phyloP scores from a whole-genome alignment of 2,797 vertebrate genomes.

The Hapalemur alaotrensis region DNA sequence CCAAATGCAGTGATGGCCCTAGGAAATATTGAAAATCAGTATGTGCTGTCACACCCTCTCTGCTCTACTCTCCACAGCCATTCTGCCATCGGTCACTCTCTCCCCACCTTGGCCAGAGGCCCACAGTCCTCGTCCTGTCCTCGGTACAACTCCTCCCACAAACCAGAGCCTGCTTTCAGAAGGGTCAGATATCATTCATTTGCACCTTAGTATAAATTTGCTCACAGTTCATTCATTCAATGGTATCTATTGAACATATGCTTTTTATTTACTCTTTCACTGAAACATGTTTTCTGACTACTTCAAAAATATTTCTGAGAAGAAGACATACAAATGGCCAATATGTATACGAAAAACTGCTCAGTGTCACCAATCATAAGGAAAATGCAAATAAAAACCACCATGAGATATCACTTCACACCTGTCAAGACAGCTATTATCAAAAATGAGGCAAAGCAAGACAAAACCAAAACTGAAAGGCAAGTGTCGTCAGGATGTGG shows the following conservation, averaged over 20 bases:
- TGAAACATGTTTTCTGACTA: background rate
- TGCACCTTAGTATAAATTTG: background rate
- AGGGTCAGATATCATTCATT: background rate
- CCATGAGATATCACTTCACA: background rate
- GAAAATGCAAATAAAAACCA: background rate
- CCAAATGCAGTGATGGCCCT: too few relatives aligned
- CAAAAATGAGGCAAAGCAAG: background rate
- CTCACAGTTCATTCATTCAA: background rate
- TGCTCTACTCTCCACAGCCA: accelerated
- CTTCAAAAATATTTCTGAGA: background rate
- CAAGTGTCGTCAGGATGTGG: background rate
- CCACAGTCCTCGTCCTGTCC: too few relatives aligned
- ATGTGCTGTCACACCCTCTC: too few relatives aligned
- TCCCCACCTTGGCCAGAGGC: accelerated
- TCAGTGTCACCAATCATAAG: background rate
- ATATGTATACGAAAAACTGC: background rate
- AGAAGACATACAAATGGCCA: background rate
- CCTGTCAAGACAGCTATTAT: background rate
- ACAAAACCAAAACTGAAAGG: background rate
- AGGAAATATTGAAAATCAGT: too few relatives aligned
- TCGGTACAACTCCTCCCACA: background rate
- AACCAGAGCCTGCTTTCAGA: background rate
- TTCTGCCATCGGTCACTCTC: accelerated
- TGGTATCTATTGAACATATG: accelerated
- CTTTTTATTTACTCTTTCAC: background rate